Evolutionary conservation across 2,113 vertebrate species (phyloP).

Genomic region (Zosterops hypoxanthus): DNA sequence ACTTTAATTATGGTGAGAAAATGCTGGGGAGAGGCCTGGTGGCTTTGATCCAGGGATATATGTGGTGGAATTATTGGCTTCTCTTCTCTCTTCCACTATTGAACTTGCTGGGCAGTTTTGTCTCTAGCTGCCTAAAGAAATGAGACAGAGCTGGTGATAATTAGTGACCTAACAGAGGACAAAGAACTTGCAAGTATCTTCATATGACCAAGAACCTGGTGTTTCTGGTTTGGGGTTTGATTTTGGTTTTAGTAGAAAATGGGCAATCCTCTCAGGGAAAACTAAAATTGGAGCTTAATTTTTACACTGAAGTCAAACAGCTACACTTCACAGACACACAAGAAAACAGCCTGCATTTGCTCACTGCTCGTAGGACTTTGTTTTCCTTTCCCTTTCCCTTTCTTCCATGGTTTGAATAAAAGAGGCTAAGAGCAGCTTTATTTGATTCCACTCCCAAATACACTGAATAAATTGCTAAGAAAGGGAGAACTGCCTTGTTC

Average conservation of each 20-base stretch:
- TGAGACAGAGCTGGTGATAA: background rate
- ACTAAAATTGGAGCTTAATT: background rate
- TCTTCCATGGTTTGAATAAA: background rate
- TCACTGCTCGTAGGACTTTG: background rate
- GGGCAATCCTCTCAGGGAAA: background rate
- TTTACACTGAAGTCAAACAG: background rate
- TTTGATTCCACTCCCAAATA: background rate
- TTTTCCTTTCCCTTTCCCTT: background rate
- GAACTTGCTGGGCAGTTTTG: background rate
- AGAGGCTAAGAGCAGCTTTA: background rate
- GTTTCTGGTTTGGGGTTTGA: background rate
- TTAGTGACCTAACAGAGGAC: background rate
- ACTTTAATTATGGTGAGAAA: background rate
- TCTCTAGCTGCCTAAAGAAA: background rate
- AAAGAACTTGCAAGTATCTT: background rate
- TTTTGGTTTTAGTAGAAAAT: background rate
- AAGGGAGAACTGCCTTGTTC: background rate
- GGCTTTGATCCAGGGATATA: background rate
- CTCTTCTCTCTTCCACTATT: background rate
- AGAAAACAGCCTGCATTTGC: background rate
- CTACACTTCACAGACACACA: background rate
- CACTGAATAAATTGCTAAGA: background rate
- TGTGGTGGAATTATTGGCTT: background rate
- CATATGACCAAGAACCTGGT: background rate
- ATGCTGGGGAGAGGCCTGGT: background rate